phyloP scores from a whole-genome alignment of 2,113 vertebrate species.

The Brachirus orientalis region DNA sequence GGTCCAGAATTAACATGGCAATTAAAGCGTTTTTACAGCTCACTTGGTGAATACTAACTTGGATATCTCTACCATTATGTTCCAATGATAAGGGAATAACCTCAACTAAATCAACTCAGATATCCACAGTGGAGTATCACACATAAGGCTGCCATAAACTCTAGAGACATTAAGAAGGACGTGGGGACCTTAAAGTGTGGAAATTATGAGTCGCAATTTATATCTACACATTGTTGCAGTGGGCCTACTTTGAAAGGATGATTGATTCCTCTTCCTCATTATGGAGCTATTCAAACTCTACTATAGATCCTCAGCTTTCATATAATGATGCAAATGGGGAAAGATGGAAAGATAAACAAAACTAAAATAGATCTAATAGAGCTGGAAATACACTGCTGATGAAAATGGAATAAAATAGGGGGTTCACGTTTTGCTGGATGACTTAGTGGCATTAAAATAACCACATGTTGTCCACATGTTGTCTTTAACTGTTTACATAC shows the following conservation, averaged over 20 bases:
- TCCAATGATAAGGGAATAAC: conserved; percentile 37
- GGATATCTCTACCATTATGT: conserved; percentile 60
- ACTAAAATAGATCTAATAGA: conserved; percentile 66
- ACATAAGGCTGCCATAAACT: conserved; percentile 58
- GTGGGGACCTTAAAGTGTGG: conserved; percentile 65
- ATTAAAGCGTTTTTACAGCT: conserved; percentile 78
- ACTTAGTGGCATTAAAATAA: no score
- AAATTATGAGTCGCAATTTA: conserved; percentile 70
- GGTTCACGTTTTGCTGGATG: no score
- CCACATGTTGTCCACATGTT: conserved; percentile 17
- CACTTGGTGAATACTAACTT: conserved; percentile 51
- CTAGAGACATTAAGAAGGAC: conserved; percentile 67
- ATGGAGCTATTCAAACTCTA: conserved; percentile 70
- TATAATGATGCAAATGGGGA: conserved; percentile 74
- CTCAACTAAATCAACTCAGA: conserved; percentile 59
- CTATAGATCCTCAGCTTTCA: conserved; percentile 52
- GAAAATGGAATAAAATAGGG: conserved; percentile 50
- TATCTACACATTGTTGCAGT: conserved; percentile 65
- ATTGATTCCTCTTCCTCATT: conserved; percentile 76
- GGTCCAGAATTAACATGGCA: conserved; percentile 76
- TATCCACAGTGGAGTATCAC: conserved; percentile 37
- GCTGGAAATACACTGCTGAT: conserved; percentile 50
- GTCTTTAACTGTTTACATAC: conserved; percentile 49
- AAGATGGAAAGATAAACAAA: conserved; percentile 71
- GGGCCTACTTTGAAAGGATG: conserved; percentile 69